Evolutionary conservation across 2,888 invertebrate species (phyloP).

Genomic region (Aphrophora alni): DNA sequence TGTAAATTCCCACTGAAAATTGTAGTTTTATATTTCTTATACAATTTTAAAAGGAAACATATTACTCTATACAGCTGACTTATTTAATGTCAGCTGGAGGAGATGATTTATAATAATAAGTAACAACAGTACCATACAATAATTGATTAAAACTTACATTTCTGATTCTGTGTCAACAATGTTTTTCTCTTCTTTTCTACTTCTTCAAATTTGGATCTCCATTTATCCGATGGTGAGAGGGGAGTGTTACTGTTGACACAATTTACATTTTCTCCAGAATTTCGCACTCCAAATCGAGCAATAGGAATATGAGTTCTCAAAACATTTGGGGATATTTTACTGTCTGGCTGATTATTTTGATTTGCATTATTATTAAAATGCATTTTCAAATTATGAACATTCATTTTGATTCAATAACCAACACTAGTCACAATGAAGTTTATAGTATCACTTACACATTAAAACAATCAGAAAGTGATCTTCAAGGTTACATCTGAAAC

Average conservation of each 20-base stretch:
- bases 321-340: constrained; percentile 23
- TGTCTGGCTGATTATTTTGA: constrained; percentile 32
- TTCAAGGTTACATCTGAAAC: neutral
- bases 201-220: constrained; percentile 75
- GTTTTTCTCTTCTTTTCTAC: constrained; percentile 72
- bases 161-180: constrained; percentile 71
- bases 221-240: constrained; percentile 56
- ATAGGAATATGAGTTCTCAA: constrained; percentile 29
- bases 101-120: too few relatives aligned
- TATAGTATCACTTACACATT: neutral
- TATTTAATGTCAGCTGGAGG: too few relatives aligned
- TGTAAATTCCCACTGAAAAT: too few relatives aligned
- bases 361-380: constrained; percentile 43
- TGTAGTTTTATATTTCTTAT: too few relatives aligned
- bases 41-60: too few relatives aligned
- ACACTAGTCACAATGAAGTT: neutral
- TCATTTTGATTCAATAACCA: constrained; percentile 36
- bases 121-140: too few relatives aligned
- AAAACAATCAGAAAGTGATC: neutral
- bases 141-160: constrained; percentile 62
- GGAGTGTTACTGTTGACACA: neutral
- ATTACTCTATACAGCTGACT: too few relatives aligned
- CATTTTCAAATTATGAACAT: constrained; percentile 44
- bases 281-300: constrained; percentile 21
- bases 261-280: neutral